Evolutionary conservation across 2,113 vertebrate species (phyloP), one percentile per base, ranked within the genome.

Genomic region (Hyaena hyaena): DNA sequence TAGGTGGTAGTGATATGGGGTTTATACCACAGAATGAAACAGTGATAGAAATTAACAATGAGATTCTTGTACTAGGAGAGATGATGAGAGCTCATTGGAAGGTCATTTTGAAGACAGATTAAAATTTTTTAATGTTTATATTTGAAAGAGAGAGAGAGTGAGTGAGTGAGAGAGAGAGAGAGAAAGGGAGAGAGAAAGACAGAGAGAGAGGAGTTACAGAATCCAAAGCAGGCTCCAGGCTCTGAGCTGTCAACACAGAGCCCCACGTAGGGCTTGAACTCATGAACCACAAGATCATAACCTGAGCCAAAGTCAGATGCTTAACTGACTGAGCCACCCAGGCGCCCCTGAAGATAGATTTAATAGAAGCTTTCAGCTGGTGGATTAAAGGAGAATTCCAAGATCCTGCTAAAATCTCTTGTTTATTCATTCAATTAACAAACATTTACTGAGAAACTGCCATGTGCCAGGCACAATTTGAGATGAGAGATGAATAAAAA

Each of bases 301-400:
- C 21, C 58, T 61, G 58, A 61, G 58, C 58, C 21, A 9, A 61
- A 61, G 58, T 61, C 21, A 7, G 58, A 61, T 23, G 58, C 21
- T 61, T 61, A 61, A 61, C 21, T 7, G 21, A 24, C 58, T 61
- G 58, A 61, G 58, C 21, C 58, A 61, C 58, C 58, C 58, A 61
- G 58, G 21, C 21, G 1, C 21, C 21, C 58, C 58, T 65, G 74
- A 69, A 81, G n/a, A 90, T 0, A 33, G 24, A 88, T 87, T 50
- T 85, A 80, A 82, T 63, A 95, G 76, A 33, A 68, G 14, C 23
- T 69, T 21, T 39, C 92, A 15, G 9, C 33, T 96, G 7, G 5
- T 90, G 53, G 77, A 55, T 71, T 89, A 85, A 79, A 92, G 53
- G 31, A 93, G 28, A 85, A 81, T 71, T 91, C 31, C 33, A 84